phyloP scores from a whole-genome alignment of 2,797 vertebrate species.

The Pseudocheirus occidentalis region DNA sequence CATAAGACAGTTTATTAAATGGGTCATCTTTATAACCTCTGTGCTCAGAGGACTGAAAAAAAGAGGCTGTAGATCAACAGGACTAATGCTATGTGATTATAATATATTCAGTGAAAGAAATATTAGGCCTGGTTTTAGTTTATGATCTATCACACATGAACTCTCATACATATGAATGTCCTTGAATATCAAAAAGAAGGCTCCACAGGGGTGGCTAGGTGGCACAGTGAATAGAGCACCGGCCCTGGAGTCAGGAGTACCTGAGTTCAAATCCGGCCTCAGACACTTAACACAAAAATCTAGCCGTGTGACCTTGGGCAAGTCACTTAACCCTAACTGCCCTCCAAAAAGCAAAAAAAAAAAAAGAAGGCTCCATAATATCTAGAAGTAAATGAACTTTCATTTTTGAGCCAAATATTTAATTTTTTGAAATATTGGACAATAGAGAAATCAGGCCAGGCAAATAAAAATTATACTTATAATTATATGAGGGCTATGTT shows the following conservation, averaged over 20 bases:
- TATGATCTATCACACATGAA: not conserved
- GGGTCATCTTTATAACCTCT: not conserved
- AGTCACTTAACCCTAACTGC: too few species aligned
- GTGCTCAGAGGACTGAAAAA: not conserved
- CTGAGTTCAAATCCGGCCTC: too few species aligned
- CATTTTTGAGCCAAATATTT: constrained; percentile 26
- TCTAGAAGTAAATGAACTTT: not conserved
- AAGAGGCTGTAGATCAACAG: not conserved
- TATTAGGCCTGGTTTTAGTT: not conserved
- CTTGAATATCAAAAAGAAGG: not conserved
- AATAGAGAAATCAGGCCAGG: not conserved
- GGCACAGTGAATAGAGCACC: too few species aligned
- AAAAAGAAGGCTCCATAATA: not conserved
- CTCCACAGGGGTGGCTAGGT: too few species aligned
- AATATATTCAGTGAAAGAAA: not conserved
- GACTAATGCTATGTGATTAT: not conserved
- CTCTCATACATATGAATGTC: not conserved
- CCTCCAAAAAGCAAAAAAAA: too few species aligned
- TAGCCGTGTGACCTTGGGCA: too few species aligned
- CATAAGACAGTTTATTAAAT: not conserved
- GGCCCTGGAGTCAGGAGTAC: too few species aligned
- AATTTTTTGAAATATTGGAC: constrained; percentile 46
- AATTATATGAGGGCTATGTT: not conserved
- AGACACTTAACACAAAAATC: too few species aligned
- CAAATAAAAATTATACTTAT: constrained; percentile 27